A percentile compares a stretch with the other conserved stretches of the same genome.
These are phyloP conservation scores for Cynocephalus volans DNA, from an alignment of 2,113 vertebrate genomes.

Conservation along the genomic window DNA sequence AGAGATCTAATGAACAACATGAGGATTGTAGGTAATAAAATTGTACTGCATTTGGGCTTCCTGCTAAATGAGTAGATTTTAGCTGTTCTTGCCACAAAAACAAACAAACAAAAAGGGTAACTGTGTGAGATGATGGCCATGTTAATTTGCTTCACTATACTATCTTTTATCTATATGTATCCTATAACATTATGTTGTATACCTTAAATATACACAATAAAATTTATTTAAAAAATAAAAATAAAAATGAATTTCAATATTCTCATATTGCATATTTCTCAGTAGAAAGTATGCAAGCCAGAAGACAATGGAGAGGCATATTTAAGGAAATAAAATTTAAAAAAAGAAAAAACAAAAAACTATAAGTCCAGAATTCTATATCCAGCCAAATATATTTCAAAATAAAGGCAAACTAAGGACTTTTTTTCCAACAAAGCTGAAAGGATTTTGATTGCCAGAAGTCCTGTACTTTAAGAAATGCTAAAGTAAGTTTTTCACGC, in stretches of 20 bases:
- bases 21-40: neutral
- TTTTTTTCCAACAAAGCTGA: constrained; percentile 9
- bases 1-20: neutral
- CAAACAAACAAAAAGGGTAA: neutral
- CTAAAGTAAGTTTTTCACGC: neutral
- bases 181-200: neutral
- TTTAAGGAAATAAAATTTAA: neutral
- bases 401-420: neutral
- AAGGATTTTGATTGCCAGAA: neutral
- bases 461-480: neutral
- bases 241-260: neutral
- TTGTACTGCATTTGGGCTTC: neutral
- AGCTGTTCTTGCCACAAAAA: neutral
- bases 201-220: neutral
- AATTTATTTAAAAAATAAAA: neutral
- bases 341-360: neutral
- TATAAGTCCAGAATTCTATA: neutral
- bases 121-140: neutral
- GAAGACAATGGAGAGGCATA: neutral
- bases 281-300: neutral
- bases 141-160: neutral
- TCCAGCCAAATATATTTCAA: neutral
- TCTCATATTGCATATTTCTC: neutral
- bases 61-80: neutral
- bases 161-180: neutral